A percentile compares a stretch with the other conserved stretches of the same genome.
Conservation (phyloP, 2,888 invertebrate species). For the Atrina japonica region DNA sequence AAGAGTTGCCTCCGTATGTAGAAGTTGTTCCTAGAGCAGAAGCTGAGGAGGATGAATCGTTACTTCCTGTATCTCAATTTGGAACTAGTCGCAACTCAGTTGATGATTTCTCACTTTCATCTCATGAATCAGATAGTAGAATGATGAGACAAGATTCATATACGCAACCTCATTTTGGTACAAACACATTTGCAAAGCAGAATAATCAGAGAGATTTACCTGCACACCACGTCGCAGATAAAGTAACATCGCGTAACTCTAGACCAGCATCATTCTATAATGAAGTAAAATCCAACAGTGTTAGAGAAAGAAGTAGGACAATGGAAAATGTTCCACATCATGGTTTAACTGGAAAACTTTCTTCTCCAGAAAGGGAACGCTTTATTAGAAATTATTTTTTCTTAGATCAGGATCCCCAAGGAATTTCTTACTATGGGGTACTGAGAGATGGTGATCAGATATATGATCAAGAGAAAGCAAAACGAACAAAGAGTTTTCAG, state of each 20-base stretch:
- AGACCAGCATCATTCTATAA: constrained; percentile 10
- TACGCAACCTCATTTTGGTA: too few species aligned
- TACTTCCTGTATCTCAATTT: constrained; percentile 7
- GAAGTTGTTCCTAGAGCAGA: constrained; percentile 27
- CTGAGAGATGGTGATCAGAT: constrained; percentile 28
- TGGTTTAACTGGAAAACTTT: not conserved
- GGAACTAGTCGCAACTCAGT: constrained; percentile 4
- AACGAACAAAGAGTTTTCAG: constrained; percentile 7
- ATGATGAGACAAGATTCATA: too few species aligned
- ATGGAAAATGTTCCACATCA: constrained; percentile 9
- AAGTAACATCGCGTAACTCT: not conserved
- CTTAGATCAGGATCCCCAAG: constrained; percentile 34
- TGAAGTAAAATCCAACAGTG: not conserved
- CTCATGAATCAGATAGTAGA: too few species aligned
- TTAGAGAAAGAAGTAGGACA: constrained; percentile 15
- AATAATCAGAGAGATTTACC: too few species aligned
- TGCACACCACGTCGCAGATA: too few species aligned
- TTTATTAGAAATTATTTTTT: constrained; percentile 12
- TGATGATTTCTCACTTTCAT: too few species aligned
- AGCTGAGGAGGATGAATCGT: constrained; percentile 2
- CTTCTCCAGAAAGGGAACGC: constrained; percentile 8
- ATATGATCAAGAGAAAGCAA: constrained; percentile 18
- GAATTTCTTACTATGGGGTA: constrained; percentile 37
- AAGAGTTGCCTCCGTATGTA: constrained; percentile 72
- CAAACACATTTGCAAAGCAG: too few species aligned